phyloP scores from a whole-genome alignment of 2,797 vertebrate species.

The Lepilemur ruficaudatus region DNA sequence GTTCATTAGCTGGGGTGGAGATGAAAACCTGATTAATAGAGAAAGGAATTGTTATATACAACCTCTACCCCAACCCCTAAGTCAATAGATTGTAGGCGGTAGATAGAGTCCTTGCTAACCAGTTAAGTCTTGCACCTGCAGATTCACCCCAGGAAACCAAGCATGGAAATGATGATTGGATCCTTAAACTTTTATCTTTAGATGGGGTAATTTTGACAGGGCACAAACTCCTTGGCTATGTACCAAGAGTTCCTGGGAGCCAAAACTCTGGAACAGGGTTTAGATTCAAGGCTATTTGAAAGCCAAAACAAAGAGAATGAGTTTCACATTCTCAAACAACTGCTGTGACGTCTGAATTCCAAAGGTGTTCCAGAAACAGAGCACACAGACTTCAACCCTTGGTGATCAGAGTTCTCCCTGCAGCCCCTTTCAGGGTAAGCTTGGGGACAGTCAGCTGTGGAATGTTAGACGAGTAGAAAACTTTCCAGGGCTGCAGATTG shows the following conservation, averaged over 20 bases:
- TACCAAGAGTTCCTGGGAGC: slow-evolving; percentile 16
- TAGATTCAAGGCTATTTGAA: not conserved
- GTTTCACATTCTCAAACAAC: slow-evolving; percentile 26
- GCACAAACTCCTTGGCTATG: slow-evolving; percentile 34
- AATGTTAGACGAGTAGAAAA: slow-evolving; percentile 43
- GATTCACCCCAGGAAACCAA: slow-evolving; percentile 4
- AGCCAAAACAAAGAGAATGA: slow-evolving; percentile 43
- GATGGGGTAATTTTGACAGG: not conserved
- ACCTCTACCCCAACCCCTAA: not conserved
- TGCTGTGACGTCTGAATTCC: slow-evolving; percentile 39
- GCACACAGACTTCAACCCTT: not conserved
- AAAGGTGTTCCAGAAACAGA: slow-evolving; percentile 58
- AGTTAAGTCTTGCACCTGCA: not conserved
- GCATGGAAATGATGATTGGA: not conserved
- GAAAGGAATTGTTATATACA: not conserved
- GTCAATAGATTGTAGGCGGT: not conserved
- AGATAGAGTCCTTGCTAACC: not conserved
- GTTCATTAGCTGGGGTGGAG: not conserved
- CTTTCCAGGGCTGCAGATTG: slow-evolving; percentile 54
- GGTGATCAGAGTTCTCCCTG: slow-evolving; percentile 40
- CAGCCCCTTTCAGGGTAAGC: slow-evolving; percentile 10
- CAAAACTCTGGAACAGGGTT: not conserved
- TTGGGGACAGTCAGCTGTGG: slow-evolving; percentile 40
- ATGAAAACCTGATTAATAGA: slow-evolving; percentile 5
- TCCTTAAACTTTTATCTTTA: not conserved